Conservation (phyloP, 92 coral and sea anemone genomes). For the Porites evermanni region DNA sequence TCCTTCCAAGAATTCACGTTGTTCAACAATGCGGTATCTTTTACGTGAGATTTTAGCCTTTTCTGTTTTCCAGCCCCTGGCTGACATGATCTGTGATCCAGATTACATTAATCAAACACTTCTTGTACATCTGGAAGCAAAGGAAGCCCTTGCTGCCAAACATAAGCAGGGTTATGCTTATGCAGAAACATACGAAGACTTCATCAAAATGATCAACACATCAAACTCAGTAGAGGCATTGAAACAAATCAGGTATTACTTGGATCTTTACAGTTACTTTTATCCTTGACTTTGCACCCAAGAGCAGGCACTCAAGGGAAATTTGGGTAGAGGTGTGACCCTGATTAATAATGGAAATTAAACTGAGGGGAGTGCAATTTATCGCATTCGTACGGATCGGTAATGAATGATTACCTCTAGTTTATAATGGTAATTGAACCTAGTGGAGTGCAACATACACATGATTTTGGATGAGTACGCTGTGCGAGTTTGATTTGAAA, state of each 20-base stretch:
- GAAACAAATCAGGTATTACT: conserved; percentile 88
- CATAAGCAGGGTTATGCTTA: conserved; percentile 99
- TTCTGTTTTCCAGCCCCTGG: conserved; percentile 92
- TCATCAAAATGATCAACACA: conserved; percentile 92
- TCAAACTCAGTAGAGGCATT: conserved; percentile 92
- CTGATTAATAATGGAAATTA: too few species aligned
- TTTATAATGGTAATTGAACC: too few species aligned
- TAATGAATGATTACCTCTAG: too few species aligned
- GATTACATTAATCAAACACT: conserved; percentile 95
- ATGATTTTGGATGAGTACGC: too few species aligned
- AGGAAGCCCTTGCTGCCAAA: conserved; percentile 87
- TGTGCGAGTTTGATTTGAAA: too few species aligned
- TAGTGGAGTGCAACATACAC: too few species aligned
- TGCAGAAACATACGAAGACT: conserved; percentile 99
- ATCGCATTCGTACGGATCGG: too few species aligned
- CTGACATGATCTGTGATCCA: conserved; percentile 96
- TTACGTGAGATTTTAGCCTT: conserved; percentile 91
- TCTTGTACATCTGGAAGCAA: conserved; percentile 87
- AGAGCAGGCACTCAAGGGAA: too few species aligned
- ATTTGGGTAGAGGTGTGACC: too few species aligned
- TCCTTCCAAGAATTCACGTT: conserved; percentile 79
- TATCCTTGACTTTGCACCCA: too few species aligned
- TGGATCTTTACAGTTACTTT: too few species aligned
- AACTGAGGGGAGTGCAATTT: too few species aligned
- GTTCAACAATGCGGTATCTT: conserved; percentile 81